A percentile compares a stretch with the other conserved stretches of the same genome.
Evolutionary conservation across 2,113 vertebrate genomes (phyloP).

Genomic region (Xerus inauris): DNA sequence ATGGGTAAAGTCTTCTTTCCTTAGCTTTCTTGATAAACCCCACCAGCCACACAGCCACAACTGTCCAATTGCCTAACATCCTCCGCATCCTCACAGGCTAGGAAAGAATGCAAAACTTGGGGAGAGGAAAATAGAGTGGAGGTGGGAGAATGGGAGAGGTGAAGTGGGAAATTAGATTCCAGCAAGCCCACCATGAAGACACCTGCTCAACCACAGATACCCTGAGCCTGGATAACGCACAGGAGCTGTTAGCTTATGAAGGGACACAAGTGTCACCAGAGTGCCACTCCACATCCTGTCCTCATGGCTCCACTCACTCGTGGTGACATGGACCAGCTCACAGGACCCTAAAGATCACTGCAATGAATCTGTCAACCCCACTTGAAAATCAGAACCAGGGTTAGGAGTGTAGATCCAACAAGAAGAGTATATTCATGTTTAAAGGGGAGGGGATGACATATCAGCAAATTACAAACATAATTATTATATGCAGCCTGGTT

Average conservation of each 20-base stretch:
- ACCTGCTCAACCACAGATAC: neutral
- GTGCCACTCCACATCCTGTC: too few species aligned
- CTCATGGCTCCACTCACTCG: rapidly evolving
- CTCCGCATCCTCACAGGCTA: neutral
- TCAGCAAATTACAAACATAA: neutral
- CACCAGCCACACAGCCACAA: rapidly evolving
- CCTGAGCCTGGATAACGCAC: neutral
- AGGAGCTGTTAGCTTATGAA: neutral
- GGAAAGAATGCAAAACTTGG: neutral
- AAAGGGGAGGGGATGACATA: neutral
- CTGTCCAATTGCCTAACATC: neutral
- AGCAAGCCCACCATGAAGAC: neutral
- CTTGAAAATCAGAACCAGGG: neutral
- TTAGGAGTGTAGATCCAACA: neutral
- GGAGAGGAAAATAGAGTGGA: neutral
- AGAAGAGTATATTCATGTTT: neutral
- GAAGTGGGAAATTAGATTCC: neutral
- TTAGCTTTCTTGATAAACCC: neutral
- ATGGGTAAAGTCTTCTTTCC: neutral
- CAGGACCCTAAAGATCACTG: neutral
- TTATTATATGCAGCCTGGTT: neutral
- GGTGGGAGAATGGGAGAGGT: neutral
- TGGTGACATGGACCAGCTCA: neutral
- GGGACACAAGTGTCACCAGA: neutral
- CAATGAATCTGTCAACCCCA: neutral